Base-by-base conservation (phyloP, 2,888 invertebrate genomes). In the Latrodectus hesperus region DNA sequence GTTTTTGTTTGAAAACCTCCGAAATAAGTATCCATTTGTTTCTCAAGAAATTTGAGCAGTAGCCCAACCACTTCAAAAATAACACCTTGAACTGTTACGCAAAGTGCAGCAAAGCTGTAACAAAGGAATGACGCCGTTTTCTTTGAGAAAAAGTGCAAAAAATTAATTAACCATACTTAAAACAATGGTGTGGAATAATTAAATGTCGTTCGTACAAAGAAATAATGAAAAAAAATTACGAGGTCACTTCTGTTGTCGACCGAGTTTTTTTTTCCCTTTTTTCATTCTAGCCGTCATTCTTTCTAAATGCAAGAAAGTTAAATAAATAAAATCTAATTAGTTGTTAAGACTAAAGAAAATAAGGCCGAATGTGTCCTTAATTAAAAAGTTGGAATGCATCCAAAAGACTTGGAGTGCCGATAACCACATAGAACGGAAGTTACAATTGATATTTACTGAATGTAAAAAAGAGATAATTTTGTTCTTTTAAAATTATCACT, bases 131-230 rank as follows among this genome's bases (percentile, higher is more conserved):
- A 49, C 68, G 38, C 38, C 38, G 38, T 64, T 67, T 80, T 65
- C 79, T 75, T 68, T 90, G 95, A 96, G 96, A 92, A 94, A 65
- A 80, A 67, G 22, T 51, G 55, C 55, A 73, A 84, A 86, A 87
- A 81, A 81, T 81, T 81, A 77, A 87, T 81, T 76, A 81, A 81
- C 76, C 67, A 65, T 78, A 49, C 77, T 81, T 77, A 71, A 68
- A 51, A 52, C 12, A 75, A 87, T 77, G 72, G 17, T 38, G 65
- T 38, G 68, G 72, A 72, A 80, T 87, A 87, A 87, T 87, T 87
- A 87, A 87, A 87, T 71, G 81, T 77, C 76, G 60, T 49, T 73
- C 53, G 75, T 51, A 38, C 55, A 75, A 70, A 70, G 14, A 67
- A 72, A 9, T 12, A n/a, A 60, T 12, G 67, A 81, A 67, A 64